phyloP scores from a whole-genome alignment of 2,797 vertebrate species.

The Pipistrellus nathusii region DNA sequence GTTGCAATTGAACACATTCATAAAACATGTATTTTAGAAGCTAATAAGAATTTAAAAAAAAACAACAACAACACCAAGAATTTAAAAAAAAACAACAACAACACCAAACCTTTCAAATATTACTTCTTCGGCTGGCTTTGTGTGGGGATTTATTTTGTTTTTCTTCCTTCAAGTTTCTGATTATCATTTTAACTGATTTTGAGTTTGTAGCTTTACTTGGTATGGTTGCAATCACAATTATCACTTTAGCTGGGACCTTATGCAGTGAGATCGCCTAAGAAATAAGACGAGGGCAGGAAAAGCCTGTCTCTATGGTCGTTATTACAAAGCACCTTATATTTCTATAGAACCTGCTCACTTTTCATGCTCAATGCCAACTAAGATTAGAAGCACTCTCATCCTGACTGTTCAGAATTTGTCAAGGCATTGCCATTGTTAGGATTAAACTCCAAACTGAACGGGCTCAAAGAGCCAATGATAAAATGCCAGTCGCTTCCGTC shows the following conservation, averaged over 20 bases:
- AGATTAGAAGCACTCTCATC: neutral
- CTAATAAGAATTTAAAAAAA: neutral
- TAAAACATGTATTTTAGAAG: slow-evolving; percentile 56
- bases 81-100: too few species aligned
- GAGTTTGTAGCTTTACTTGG: neutral
- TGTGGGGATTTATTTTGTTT: slow-evolving; percentile 24
- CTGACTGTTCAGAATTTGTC: neutral
- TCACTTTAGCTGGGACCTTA: neutral
- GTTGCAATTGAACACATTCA: neutral
- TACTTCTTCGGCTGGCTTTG: neutral
- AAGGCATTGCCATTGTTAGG: neutral
- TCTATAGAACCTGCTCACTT: neutral
- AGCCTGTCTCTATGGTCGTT: neutral
- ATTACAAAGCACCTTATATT: neutral
- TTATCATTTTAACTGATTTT: slow-evolving; percentile 25
- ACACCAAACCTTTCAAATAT: neutral
- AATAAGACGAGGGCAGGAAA: neutral
- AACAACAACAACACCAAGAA: too few species aligned
- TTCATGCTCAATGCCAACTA: neutral
- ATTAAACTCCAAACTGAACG: neutral
- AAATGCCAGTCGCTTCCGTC: neutral
- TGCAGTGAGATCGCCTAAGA: neutral
- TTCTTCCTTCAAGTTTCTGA: slow-evolving; percentile 3
- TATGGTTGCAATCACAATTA: neutral
- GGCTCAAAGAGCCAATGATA: neutral